Base-by-base conservation (phyloP, 1,140 invertebrate species). In the Pollicipes pollicipes region DNA sequence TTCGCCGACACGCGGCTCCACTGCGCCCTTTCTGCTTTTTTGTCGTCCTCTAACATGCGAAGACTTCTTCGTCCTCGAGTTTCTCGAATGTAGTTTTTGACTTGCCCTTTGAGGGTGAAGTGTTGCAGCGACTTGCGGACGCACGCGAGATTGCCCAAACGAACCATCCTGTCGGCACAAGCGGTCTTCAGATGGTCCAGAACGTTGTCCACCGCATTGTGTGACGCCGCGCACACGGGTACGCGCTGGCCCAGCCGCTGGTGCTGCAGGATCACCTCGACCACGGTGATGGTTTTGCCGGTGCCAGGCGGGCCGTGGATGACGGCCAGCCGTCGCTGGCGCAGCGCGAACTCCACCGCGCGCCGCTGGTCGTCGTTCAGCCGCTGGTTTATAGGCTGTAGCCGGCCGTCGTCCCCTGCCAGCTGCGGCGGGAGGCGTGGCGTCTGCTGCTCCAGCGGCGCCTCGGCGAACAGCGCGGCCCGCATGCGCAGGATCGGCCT, bases 321-420 rank as follows among this genome's bases (percentile, higher is more conserved):
- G 16, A 85, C 78, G 27, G 82, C 82, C 17, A 84, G 68, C 71
- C 84, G 82, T 74, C 79, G 81, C 77, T 82, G 80, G 24, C 77
- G 75, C 26, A 87, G 70, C 17, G 84, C 82, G 83, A 86, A 86
- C 71, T 75, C 76, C 17, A 87, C 83, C 68, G 84, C 84, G 68
- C 79, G 78, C 76, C 78, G 78, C 76, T 87, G 85, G 69, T 83
- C 84, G 45, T 79, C 74, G 75, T 84, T 82, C 58, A 86, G 79
- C 93, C 96, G 0, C 93, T 93, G 75, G 95, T 90, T 93, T 93
- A 96, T 92, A 92, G 95, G 76, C 88, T 0, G 86, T 89, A 28
- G 87, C 89, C 16, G 88, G 85, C 71, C 93, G 83, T 2, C 93
- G 93, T 83, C 95, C 83, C 27, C 91, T 91, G 75, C 88, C 86